Base-by-base conservation (phyloP, 2,113 vertebrate species). In the Oncorhynchus mykiss region DNA sequence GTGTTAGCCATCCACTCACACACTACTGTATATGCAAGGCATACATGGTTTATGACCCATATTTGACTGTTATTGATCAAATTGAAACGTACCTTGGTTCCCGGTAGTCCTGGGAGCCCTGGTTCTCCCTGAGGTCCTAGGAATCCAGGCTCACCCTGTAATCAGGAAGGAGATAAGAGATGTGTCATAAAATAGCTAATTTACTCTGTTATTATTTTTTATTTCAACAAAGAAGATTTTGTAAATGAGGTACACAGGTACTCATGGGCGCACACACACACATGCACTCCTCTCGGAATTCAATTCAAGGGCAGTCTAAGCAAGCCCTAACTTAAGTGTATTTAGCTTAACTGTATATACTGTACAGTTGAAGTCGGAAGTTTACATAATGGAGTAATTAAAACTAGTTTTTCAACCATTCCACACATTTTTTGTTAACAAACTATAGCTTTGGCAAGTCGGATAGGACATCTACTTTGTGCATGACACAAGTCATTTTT, bases 101-200 rank as follows among this genome's bases (percentile, higher is more conserved):
- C 98, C 77, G 98, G 98, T 24, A 99, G 92, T 13, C 98, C 98
- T 82, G 98, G 98, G 79, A 99, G 91, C 5, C 98, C 98, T 54
- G 98, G 97, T 75, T 99, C 98, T 86, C 97, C 98, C 81, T 99
- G 97, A 0, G 97, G 98, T 27, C 98, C 98, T 54, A 96, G 92
- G 89, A 96, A 99, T 80, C 98, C 98, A 71, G 96, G 96, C 86
- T 99, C 98, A 78, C 98, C 98, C 98, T 99, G 79, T 73, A 85
- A 75, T 24, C 82, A 67, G 2, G 29, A 31, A 65, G 68, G 77
- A 12, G 62, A 80, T 83, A 82, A 67, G 49, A 16, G 16, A 54
- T 54, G 16, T 16, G 16, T 14, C 86, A 77, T 88, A 83, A 81
- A 75, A 3, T 24, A 49, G 39, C 8, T 9, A 39, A 39, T 39